A percentile compares a stretch with the other conserved stretches of the same genome.
phyloP scores from a whole-genome alignment of 30 jellyfish, hydroid and myxozoan species.

The Cassiopea xamachana region DNA sequence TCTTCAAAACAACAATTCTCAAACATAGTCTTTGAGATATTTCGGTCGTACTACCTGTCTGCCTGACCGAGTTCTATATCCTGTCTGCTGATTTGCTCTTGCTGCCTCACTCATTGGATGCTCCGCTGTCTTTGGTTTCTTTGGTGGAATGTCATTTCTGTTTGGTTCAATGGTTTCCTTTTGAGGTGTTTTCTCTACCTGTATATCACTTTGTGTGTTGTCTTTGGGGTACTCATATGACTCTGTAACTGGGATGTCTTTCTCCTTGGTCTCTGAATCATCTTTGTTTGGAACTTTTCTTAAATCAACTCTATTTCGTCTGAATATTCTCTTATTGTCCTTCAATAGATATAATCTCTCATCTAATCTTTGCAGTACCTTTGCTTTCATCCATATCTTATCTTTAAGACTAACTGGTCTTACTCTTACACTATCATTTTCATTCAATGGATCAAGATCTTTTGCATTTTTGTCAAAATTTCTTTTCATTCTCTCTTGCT shows the following conservation, averaged over 20 bases:
- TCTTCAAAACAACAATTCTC: constrained; percentile 27
- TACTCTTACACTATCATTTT: constrained; percentile 17
- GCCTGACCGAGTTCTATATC: constrained; percentile 61
- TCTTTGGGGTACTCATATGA: constrained; percentile 10
- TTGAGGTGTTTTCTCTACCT: not conserved
- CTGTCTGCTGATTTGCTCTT: constrained; percentile 41
- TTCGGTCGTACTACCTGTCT: constrained; percentile 41
- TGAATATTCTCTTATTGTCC: constrained; percentile 39
- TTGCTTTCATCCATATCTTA: constrained; percentile 39
- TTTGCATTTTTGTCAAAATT: constrained; percentile 28
- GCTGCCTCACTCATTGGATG: constrained; percentile 17
- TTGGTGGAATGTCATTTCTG: not conserved
- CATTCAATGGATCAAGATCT: constrained; percentile 8
- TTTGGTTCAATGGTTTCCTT: too few relatives aligned
- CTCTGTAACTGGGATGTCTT: constrained; percentile 49
- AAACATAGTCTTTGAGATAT: constrained; percentile 52
- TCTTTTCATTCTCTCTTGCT: constrained; percentile 38
- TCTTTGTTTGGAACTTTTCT: constrained; percentile 42
- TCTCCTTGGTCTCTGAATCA: constrained; percentile 26
- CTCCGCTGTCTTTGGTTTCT: constrained; percentile 17
- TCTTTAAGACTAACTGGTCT: constrained; percentile 35
- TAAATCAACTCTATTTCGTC: constrained; percentile 58
- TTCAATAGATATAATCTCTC: constrained; percentile 44
- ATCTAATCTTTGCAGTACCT: constrained; percentile 17
- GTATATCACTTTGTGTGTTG: constrained; percentile 27